Percentiles rank a stretch among this genome's conserved stretches.
Evolutionary conservation across 2,113 vertebrate species (phyloP).

Genomic region (Calonectris borealis): DNA sequence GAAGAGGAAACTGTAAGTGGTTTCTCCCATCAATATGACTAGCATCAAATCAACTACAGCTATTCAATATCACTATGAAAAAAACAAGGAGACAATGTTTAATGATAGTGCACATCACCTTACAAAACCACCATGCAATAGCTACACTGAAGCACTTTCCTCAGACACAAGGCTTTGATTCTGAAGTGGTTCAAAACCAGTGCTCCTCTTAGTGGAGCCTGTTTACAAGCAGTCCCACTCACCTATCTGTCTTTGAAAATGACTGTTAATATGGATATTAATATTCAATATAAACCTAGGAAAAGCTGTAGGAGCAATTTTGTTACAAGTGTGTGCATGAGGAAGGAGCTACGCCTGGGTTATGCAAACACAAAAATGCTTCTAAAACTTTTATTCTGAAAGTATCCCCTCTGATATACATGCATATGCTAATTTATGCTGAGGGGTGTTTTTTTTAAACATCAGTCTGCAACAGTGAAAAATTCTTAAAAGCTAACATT

Average conservation of each 20-base stretch:
- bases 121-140: not conserved
- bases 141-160: not conserved
- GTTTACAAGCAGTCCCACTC: not conserved
- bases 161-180: slow-evolving; percentile 34
- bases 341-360: not conserved
- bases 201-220: not conserved
- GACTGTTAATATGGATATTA: not conserved
- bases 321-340: not conserved
- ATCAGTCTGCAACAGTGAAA: not conserved
- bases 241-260: not conserved
- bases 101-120: not conserved
- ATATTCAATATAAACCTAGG: not conserved
- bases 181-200: not conserved
- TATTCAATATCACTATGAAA: not conserved
- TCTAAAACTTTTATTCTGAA: not conserved
- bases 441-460: not conserved
- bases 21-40: not conserved
- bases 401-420: not conserved
- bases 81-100: not conserved
- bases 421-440: not conserved
- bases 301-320: not conserved
- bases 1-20: not conserved
- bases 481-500: not conserved
- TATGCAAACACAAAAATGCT: not conserved
- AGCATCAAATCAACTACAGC: not conserved